Evolutionary conservation across 2,113 vertebrate species (phyloP).

Genomic region (Misgurnus anguillicaudatus): DNA sequence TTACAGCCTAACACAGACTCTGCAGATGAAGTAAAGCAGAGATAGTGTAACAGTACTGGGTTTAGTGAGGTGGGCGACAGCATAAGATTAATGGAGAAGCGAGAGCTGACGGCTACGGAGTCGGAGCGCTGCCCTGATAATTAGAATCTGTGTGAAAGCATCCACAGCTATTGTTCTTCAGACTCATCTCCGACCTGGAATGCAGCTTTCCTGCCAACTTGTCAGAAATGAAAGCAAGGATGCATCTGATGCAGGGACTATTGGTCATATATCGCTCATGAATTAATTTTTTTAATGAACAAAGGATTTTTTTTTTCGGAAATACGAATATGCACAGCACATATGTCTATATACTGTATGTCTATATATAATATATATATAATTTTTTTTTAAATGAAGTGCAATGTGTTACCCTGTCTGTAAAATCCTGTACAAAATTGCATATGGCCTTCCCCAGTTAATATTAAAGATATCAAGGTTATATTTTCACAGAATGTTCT

Average conservation of each 20-base stretch:
- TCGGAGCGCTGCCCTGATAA: conserved; percentile 79
- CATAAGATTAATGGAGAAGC: conserved; percentile 81
- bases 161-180: conserved; percentile 76
- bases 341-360: too few relatives aligned
- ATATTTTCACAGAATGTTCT: too few relatives aligned
- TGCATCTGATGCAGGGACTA: background rate
- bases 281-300: background rate
- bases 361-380: too few relatives aligned
- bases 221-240: conserved; percentile 25
- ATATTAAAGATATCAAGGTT: too few relatives aligned
- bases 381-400: too few relatives aligned
- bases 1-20: conserved; percentile 72
- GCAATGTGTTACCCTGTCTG: too few relatives aligned
- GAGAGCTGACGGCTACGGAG: conserved; percentile 77
- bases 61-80: conserved; percentile 84
- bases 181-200: conserved; percentile 64
- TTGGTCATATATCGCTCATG: background rate
- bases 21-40: conserved; percentile 83
- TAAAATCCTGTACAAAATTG: too few relatives aligned
- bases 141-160: conserved; percentile 78
- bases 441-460: too few relatives aligned
- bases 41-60: conserved; percentile 79
- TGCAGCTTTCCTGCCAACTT: conserved; percentile 20
- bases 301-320: background rate
- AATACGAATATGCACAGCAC: too few relatives aligned